Conservation (phyloP, 2,797 vertebrate species). For the Coregonus suidteri region DNA sequence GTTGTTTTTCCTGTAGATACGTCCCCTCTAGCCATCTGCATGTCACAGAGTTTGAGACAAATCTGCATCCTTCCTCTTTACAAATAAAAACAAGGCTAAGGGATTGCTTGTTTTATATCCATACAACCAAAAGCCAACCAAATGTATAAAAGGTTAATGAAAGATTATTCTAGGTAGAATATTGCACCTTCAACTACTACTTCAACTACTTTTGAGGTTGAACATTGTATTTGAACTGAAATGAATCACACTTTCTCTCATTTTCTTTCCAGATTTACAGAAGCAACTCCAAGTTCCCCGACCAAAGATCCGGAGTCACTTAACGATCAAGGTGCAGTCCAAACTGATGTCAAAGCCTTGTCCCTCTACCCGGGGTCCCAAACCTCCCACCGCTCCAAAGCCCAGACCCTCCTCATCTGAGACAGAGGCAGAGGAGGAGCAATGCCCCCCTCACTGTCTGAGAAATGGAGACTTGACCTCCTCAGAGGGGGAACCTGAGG, state of each 20-base stretch:
- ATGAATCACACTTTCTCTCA: constrained; percentile 11
- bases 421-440: constrained; percentile 54
- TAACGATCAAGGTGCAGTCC: constrained; percentile 83
- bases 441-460: constrained; percentile 73
- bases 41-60: constrained; percentile 47
- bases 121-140: background rate
- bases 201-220: background rate
- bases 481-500: constrained; percentile 45
- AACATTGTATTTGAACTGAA: constrained; percentile 18
- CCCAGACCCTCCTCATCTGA: constrained; percentile 76
- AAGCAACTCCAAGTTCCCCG: constrained; percentile 85
- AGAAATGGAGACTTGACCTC: constrained; percentile 82
- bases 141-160: background rate
- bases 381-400: constrained; percentile 91
- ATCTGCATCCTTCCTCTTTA: too few species aligned
- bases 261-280: constrained; percentile 81
- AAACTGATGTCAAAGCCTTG: constrained; percentile 81
- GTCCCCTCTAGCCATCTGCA: constrained; percentile 55
- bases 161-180: background rate
- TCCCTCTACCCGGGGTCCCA: constrained; percentile 80
- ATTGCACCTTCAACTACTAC: background rate
- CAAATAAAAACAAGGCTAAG: background rate
- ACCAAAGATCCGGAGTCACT: constrained; percentile 81
- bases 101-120: background rate
- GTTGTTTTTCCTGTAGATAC: constrained; percentile 4